Percentiles rank a stretch among this genome's conserved stretches.
Conservation (phyloP, 2,113 vertebrate species). For the Xiphophorus maculatus region DNA sequence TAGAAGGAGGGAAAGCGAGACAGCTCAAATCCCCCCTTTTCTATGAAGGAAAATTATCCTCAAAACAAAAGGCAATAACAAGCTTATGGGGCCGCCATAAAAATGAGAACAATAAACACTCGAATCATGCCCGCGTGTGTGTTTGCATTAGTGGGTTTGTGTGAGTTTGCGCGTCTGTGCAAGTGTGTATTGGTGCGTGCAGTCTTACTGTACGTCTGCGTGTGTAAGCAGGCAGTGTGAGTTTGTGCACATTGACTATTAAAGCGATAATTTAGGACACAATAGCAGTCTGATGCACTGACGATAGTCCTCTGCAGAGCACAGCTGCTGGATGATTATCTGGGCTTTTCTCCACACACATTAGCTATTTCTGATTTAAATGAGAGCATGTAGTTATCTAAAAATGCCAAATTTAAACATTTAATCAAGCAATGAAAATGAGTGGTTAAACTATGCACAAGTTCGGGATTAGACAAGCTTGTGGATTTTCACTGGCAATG, state of each 20-base stretch:
- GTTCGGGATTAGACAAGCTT: conserved; percentile 1
- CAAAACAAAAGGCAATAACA: conserved; percentile 81
- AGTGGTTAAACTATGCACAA: conserved; percentile 22
- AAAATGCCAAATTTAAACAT: conserved; percentile 39
- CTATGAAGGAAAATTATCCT: conserved; percentile 76
- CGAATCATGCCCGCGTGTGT: conserved; percentile 61
- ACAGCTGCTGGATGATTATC: conserved; percentile 73
- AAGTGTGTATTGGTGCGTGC: conserved; percentile 27
- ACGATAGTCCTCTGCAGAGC: conserved; percentile 72
- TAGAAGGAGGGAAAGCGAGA: conserved; percentile 60
- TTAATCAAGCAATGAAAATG: conserved; percentile 11
- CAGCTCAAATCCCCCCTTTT: conserved; percentile 66
- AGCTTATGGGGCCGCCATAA: conserved; percentile 77
- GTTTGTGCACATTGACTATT: conserved; percentile 59
- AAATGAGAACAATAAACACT: conserved; percentile 78
- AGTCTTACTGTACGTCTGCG: conserved; percentile 39
- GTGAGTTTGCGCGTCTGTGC: conserved; percentile 9
- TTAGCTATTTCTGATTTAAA: conserved; percentile 35
- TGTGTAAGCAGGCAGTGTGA: conserved; percentile 36
- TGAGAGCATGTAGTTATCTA: conserved; percentile 38
- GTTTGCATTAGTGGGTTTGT: conserved; percentile 39
- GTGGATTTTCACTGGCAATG: conserved; percentile 12
- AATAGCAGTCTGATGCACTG: conserved; percentile 72
- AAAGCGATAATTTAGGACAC: conserved; percentile 74
- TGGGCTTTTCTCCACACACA: conserved; percentile 59